phyloP scores from a whole-genome alignment of 2,797 vertebrate species.

The Aldrovandia affinis region DNA sequence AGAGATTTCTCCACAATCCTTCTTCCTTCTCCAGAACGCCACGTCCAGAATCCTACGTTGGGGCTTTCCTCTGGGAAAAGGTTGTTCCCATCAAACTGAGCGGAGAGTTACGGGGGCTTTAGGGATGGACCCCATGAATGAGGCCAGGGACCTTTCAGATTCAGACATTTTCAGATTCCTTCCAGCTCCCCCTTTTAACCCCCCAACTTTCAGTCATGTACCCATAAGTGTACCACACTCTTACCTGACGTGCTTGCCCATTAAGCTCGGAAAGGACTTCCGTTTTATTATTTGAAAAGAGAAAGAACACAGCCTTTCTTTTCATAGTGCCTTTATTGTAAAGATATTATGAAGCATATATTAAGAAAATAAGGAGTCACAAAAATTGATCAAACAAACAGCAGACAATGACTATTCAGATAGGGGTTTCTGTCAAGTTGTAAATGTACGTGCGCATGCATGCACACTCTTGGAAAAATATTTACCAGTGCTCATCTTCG shows the following conservation, averaged over 20 bases:
- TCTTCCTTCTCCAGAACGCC: neutral
- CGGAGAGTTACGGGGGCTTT: no score
- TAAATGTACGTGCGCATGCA: slow-evolving; percentile 6
- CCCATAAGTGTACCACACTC: neutral
- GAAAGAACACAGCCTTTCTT: slow-evolving; percentile 19
- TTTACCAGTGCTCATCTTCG: neutral
- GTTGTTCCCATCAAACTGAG: no score
- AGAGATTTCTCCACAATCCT: neutral
- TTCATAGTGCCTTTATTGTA: slow-evolving; percentile 42
- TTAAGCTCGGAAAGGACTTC: slow-evolving; percentile 27
- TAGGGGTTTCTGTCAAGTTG: neutral
- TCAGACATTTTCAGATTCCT: no score
- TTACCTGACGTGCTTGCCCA: neutral
- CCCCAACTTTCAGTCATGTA: no score
- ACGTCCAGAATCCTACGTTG: no score
- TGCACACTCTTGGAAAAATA: neutral
- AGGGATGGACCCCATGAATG: no score
- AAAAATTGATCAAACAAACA: neutral
- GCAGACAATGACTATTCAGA: neutral
- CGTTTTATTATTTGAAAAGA: slow-evolving; percentile 1
- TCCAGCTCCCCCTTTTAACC: no score
- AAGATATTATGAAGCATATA: neutral
- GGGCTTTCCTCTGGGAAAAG: no score
- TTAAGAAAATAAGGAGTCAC: neutral
- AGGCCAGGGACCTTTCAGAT: no score